Evolutionary conservation across 2,888 invertebrate species (phyloP), one percentile per base, ranked within the genome.

Genomic region (Acutogordius australiensis): DNA sequence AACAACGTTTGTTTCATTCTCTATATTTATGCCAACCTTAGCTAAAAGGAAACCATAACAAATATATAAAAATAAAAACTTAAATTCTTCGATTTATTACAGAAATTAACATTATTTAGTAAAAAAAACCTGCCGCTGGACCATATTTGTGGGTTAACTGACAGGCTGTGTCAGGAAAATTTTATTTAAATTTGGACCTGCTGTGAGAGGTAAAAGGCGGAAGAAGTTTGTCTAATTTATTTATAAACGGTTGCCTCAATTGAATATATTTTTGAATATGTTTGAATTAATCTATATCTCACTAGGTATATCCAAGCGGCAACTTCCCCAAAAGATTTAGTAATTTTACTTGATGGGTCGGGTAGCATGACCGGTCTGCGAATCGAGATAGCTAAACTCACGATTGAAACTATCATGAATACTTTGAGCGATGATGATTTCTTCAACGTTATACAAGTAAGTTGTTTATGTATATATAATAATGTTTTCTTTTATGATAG

Each of bases 391-490:
- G 88, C 86, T 18, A 79, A 81, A 66, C 80, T 82, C 67, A 91
- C 91, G 1, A 80, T 91, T 27, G 77, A 79, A 62, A 81, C 82
- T 45, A 80, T 99, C 62, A 72, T 99, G 66, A 84, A 87, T 63
- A 94, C 97, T 0, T 78, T 99, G 59, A 88, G 87, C 2, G 91
- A 94, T 69, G 91, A 99, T 70, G 97, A 99, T 71, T 91, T 82
- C 69, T 83, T 99, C 61, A 91, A 90, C 66, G 81, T 99, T 29
- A 79, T 84, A 65, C 79, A 79, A 66, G 75, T 75, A 65, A 65
- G 44, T 28, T n/a, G 8, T 28, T 45, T 30, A 8, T 2, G 26
- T 27, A 8, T 28, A 4, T 59, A 21, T 59, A 18, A 59, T n/a
- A 37, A 2, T 18, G 21, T 45, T 2, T 26, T 29, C 2, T 60